Evolutionary conservation across 2,113 vertebrate species (phyloP).

Genomic region (Alouatta palliata): DNA sequence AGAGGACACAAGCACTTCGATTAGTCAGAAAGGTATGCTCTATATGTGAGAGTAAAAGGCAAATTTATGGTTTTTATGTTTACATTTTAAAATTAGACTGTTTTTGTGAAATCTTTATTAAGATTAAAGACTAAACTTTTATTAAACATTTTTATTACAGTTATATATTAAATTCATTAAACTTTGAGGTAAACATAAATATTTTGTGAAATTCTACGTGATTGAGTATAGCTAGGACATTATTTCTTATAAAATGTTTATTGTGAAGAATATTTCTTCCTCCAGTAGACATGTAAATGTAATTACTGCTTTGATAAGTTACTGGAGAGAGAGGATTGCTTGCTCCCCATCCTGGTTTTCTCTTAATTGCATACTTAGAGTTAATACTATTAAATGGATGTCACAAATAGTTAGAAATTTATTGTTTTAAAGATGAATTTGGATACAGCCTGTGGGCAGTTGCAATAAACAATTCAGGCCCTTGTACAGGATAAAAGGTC

Average conservation of each 20-base stretch:
- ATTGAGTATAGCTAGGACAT: not conserved
- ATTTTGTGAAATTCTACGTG: constrained; percentile 42
- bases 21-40: constrained; percentile 95
- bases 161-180: constrained; percentile 14
- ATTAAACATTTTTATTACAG: constrained; percentile 48
- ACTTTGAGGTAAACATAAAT: not conserved
- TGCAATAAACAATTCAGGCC: not conserved
- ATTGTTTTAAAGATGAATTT: constrained; percentile 53
- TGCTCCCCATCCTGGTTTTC: not conserved
- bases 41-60: constrained; percentile 22
- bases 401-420: not conserved
- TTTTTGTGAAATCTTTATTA: constrained; percentile 8
- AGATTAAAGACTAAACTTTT: constrained; percentile 35
- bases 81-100: constrained; percentile 5
- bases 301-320: constrained; percentile 11
- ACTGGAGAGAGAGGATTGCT: constrained; percentile 12
- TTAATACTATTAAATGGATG: not conserved
- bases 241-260: constrained; percentile 25
- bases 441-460: not conserved
- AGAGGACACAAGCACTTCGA: constrained; percentile 98
- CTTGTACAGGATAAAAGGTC: not conserved
- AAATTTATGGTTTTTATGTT: not conserved
- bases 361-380: not conserved
- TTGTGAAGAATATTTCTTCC: not conserved
- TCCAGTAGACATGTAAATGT: not conserved